These are phyloP conservation scores for Bombycilla garrulus DNA, from an alignment of 2,113 vertebrate genomes.

Conservation along the genomic window DNA sequence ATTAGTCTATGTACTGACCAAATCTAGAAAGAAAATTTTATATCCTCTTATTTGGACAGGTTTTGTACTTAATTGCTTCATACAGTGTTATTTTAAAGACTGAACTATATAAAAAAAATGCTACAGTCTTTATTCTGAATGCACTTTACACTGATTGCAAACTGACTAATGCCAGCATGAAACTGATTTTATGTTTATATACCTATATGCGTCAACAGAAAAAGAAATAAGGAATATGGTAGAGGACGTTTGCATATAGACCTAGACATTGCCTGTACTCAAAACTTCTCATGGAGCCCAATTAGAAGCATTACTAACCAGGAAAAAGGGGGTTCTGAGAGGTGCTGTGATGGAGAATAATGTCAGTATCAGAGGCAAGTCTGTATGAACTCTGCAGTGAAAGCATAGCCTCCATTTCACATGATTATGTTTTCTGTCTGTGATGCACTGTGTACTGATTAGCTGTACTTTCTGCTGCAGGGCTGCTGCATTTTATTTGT, in stretches of 20 bases:
- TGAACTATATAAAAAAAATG: background rate
- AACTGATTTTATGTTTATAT: background rate
- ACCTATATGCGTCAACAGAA: background rate
- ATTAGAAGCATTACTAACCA: background rate
- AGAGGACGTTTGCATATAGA: background rate
- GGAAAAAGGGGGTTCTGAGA: background rate
- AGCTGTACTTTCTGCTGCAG: slow-evolving; percentile 39
- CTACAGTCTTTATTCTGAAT: background rate
- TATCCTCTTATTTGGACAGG: background rate
- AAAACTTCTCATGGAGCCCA: background rate
- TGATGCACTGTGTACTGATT: background rate
- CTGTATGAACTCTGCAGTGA: background rate
- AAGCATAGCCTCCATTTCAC: background rate
- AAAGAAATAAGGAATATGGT: background rate
- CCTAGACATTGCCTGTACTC: background rate
- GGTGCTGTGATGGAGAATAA: background rate
- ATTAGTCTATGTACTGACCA: background rate
- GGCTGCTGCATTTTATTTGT: slow-evolving; percentile 15
- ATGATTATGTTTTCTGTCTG: background rate
- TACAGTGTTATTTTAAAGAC: background rate
- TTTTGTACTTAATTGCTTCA: background rate
- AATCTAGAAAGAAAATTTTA: background rate
- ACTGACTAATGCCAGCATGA: background rate
- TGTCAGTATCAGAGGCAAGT: background rate
- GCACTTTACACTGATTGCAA: background rate